Evolutionary conservation across 2,113 vertebrate species (phyloP).

Genomic region (Siphamia tubifer): DNA sequence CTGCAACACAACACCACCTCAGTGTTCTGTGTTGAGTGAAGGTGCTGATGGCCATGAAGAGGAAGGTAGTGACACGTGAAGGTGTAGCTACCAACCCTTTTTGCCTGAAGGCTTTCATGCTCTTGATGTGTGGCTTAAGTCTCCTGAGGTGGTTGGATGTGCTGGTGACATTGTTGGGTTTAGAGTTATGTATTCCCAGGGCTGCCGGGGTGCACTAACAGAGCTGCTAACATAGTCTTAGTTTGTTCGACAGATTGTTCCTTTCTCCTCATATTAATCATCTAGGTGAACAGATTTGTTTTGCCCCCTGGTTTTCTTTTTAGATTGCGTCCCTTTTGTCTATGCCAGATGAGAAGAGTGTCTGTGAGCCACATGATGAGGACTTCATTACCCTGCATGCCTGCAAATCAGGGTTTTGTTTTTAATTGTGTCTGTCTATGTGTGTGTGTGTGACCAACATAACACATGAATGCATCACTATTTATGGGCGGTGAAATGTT

Average conservation of each 20-base stretch:
- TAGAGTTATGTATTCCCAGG: constrained; percentile 23
- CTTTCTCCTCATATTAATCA: constrained; percentile 16
- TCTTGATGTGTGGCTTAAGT: neutral
- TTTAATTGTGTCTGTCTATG: too few species aligned
- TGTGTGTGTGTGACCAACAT: too few species aligned
- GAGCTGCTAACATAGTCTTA: constrained; percentile 34
- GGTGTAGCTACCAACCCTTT: neutral
- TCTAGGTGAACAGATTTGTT: constrained; percentile 29
- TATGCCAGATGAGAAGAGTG: constrained; percentile 26
- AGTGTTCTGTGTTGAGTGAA: neutral
- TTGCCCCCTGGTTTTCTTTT: constrained; percentile 40
- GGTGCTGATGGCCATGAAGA: constrained; percentile 29
- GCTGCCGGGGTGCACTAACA: neutral
- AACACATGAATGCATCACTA: too few species aligned
- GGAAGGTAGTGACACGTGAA: constrained; percentile 34
- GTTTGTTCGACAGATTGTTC: constrained; percentile 27
- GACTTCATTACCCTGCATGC: neutral
- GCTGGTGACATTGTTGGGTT: constrained; percentile 45
- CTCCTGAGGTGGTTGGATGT: constrained; percentile 8
- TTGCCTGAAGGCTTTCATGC: constrained; percentile 1
- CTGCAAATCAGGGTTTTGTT: too few species aligned
- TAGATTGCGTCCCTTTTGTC: constrained; percentile 40
- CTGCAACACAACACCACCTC: neutral
- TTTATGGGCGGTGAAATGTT: too few species aligned
- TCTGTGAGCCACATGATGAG: constrained; percentile 22